Percentiles rank a stretch among this genome's conserved stretches.
These are phyloP conservation scores for Noturus placidus DNA, from an alignment of 2,113 vertebrate genomes.

Conservation along the genomic window DNA sequence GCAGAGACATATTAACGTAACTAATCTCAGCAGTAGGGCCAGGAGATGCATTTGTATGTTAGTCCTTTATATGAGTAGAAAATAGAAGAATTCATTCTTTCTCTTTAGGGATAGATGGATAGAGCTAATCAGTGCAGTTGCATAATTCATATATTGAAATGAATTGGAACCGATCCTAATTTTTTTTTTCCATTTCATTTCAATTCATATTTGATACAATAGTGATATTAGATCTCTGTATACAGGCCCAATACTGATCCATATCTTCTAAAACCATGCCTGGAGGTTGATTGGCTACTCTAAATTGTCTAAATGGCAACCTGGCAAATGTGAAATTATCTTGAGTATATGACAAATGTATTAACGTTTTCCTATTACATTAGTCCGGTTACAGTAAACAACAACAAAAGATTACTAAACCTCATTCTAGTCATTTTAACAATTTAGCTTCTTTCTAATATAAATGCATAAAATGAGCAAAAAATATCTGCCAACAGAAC, in stretches of 20 bases:
- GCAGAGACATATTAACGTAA: neutral
- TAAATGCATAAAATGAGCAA: too few relatives aligned
- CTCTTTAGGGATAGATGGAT: neutral
- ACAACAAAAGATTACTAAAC: neutral
- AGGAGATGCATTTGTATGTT: neutral
- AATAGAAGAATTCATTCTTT: neutral
- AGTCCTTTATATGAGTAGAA: neutral
- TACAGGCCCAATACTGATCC: neutral
- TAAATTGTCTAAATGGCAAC: neutral
- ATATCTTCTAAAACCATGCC: neutral
- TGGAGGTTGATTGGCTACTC: neutral
- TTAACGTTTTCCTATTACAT: neutral
- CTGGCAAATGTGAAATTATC: neutral
- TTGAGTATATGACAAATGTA: neutral
- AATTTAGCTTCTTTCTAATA: too few relatives aligned
- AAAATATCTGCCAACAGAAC: too few relatives aligned
- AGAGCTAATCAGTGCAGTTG: neutral
- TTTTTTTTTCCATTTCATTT: neutral
- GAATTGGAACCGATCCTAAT: neutral
- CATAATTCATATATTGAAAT: neutral
- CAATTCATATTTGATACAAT: neutral
- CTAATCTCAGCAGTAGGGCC: neutral
- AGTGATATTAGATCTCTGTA: neutral
- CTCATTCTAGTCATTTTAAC: neutral
- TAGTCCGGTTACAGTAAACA: neutral